Conservation (phyloP, 2,888 invertebrate genomes). For the Microctonus hyperodae region DNA sequence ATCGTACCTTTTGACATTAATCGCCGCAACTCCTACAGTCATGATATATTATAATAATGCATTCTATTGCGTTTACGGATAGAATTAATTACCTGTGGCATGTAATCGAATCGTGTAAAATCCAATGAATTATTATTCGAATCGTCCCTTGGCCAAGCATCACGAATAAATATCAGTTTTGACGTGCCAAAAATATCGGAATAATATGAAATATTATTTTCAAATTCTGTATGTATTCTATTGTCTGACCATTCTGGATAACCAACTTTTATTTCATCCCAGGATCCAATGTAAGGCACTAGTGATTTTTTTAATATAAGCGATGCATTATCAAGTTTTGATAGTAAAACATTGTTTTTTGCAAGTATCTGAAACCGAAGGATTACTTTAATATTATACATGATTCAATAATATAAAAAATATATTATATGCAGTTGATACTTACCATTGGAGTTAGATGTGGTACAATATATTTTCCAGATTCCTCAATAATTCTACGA, state of each 20-base stretch:
- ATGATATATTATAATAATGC: neutral
- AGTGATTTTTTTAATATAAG: constrained; percentile 30
- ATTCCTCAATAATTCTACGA: constrained; percentile 17
- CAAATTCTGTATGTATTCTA: constrained; percentile 20
- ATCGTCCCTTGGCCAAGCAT: constrained; percentile 46
- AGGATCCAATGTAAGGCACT: constrained; percentile 35
- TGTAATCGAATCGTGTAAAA: constrained; percentile 39
- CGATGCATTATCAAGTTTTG: constrained; percentile 18
- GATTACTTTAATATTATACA: neutral
- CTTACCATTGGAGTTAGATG: constrained; percentile 47
- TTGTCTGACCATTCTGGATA: constrained; percentile 45
- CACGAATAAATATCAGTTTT: constrained; percentile 37
- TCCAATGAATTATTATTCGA: neutral
- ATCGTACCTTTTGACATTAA: constrained; percentile 40
- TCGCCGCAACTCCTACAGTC: constrained; percentile 27
- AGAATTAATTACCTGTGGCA: constrained; percentile 40
- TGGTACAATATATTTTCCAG: constrained; percentile 34
- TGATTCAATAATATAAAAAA: neutral
- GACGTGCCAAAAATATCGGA: constrained; percentile 25
- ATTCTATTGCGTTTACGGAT: neutral
- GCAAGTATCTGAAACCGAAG: neutral
- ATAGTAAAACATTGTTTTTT: constrained; percentile 17
- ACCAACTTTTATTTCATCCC: constrained; percentile 32
- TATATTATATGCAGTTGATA: neutral
- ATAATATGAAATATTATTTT: constrained; percentile 35